Base-by-base conservation (phyloP, 2,113 vertebrate genomes). In the Salminus brasiliensis region DNA sequence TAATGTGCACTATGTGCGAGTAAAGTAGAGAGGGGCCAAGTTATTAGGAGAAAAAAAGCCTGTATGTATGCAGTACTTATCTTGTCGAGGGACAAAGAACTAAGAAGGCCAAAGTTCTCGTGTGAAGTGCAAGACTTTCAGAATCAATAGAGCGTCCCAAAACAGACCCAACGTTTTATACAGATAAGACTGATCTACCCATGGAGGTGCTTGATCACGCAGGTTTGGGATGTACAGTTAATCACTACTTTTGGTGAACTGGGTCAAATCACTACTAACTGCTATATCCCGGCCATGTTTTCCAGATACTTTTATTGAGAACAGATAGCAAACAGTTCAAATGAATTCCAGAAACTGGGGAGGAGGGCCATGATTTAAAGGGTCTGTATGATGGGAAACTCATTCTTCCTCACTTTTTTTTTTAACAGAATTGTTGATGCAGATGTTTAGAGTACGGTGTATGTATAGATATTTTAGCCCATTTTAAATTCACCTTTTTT, bases 91-190 rank as follows among this genome's bases (percentile, higher is more conserved):
- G 36, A n/a, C 7, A 2, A 65, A 29, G 27, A 75, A 39, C 53
- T 66, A 63, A 65, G 3, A 32, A 52, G 30, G 68, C 55, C 49
- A 76, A 15, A 59, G 34, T 55, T 45, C 7, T 78, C 59, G 10
- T 67, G 49, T 55, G 45, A 67, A 15, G 23, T 76, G 62, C 32
- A 9, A 57, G 65, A n/a, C 8, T 23, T 23, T 68, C 2, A 15
- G 39, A 23, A 68, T 68, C 25, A 45, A 32, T 68, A 3, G 11
- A 53, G 55, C 8, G 21, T 36, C 47, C 49, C 8, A 23, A 27
- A 43, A 60, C 23, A 29, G 21, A 3, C 21, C 62, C 39, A 16
- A 16, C 25, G 27, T 52, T 55, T 55, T 29, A 32, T 41, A 39
- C 13, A 18, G 30, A 13, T 43, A 68, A 30, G 18, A 29, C 45